phyloP scores from a whole-genome alignment of 2,888 invertebrate species.

The Tachystola acroxantha region DNA sequence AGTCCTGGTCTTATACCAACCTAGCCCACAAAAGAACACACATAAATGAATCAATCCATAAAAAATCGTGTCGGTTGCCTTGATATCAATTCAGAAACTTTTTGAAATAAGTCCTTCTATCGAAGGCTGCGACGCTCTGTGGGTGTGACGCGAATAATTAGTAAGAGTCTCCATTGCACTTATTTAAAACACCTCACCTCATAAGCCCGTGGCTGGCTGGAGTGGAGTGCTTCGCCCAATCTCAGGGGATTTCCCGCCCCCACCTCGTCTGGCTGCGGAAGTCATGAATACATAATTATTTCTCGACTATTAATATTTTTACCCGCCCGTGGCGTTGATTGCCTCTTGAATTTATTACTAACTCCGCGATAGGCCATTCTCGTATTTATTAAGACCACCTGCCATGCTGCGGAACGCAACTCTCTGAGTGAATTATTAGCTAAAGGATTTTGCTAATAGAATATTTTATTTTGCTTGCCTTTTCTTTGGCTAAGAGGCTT shows the following conservation, averaged over 20 bases:
- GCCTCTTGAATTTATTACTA: slow-evolving; percentile 78
- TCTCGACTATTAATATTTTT: slow-evolving; percentile 77
- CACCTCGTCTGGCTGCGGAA: slow-evolving; percentile 36
- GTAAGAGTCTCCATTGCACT: no score
- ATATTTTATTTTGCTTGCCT: slow-evolving; percentile 67
- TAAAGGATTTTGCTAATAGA: slow-evolving; percentile 70
- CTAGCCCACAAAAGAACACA: no score
- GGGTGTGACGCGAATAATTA: no score
- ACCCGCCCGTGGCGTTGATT: slow-evolving; percentile 74
- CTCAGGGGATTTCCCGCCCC: slow-evolving; percentile 35
- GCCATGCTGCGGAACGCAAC: slow-evolving; percentile 56
- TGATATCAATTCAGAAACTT: no score
- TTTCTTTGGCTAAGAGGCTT: slow-evolving; percentile 47
- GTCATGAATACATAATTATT: slow-evolving; percentile 76
- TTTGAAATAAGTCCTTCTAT: no score
- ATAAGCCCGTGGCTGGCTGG: no score
- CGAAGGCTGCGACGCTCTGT: no score
- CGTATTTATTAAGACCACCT: slow-evolving; percentile 78
- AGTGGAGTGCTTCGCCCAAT: slow-evolving; percentile 25
- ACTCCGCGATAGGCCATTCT: slow-evolving; percentile 69
- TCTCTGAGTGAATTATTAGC: slow-evolving; percentile 67
- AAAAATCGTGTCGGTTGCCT: no score
- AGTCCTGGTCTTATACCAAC: no score
- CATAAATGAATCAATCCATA: no score
- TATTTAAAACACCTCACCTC: no score